Evolutionary conservation across 2,113 vertebrate species (phyloP).

Genomic region (Eptatretus burgeri): DNA sequence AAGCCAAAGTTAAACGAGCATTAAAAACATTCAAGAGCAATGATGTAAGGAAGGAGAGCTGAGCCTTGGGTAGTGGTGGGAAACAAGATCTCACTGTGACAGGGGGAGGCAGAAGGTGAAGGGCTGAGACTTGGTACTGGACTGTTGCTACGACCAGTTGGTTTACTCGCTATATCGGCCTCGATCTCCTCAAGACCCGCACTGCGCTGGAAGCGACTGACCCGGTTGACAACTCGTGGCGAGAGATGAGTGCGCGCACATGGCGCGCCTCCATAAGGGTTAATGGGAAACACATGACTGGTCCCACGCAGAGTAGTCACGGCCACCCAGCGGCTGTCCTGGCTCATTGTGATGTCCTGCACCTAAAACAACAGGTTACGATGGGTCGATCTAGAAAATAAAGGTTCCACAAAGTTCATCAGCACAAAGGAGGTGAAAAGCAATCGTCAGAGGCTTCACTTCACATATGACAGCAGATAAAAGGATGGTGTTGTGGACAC

Average conservation of each 20-base stretch:
- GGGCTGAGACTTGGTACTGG: no score
- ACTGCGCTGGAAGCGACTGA: constrained; percentile 95
- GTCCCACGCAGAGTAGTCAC: constrained; percentile 81
- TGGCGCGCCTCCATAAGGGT: constrained; percentile 63
- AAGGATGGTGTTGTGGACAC: background rate
- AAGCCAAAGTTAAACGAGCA: background rate
- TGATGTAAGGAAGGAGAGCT: background rate
- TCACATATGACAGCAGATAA: no score
- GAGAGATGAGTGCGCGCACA: constrained; percentile 87
- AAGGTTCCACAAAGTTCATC: no score
- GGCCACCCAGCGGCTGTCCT: constrained; percentile 85
- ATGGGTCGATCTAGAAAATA: no score
- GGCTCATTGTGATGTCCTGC: constrained; percentile 92
- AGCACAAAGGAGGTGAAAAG: no score
- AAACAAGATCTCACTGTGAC: background rate
- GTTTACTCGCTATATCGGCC: constrained; percentile 15
- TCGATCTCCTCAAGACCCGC: constrained; percentile 89
- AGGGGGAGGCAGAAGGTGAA: background rate
- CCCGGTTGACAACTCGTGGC: constrained; percentile 68
- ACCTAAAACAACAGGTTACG: constrained; percentile 21
- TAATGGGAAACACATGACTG: constrained; percentile 77
- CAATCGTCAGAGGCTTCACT: no score
- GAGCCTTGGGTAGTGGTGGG: background rate
- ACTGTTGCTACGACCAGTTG: background rate
- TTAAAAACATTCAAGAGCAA: background rate